These are phyloP conservation scores for Bubalus kerabau DNA, from an alignment of 2,113 vertebrate species.

Conservation along the genomic window DNA sequence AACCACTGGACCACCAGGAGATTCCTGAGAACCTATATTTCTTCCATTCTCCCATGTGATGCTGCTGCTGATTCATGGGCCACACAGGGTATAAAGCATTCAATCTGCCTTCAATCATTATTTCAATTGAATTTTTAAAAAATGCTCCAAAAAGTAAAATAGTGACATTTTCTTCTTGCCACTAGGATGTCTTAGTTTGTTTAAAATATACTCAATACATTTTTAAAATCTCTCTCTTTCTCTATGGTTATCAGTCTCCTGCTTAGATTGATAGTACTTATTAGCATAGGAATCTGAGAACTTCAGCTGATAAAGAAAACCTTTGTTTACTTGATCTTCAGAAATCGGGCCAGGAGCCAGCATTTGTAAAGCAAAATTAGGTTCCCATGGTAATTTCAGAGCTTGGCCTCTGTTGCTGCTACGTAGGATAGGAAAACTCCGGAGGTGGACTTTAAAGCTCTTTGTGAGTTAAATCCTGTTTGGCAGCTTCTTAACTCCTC, in stretches of 20 bases:
- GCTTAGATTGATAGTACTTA: not conserved
- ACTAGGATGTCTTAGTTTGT: not conserved
- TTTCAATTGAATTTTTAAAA: not conserved
- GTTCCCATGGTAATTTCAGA: constrained; percentile 25
- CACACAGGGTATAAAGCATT: rapidly evolving
- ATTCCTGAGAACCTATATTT: not conserved
- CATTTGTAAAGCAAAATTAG: not conserved
- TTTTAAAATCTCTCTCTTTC: not conserved
- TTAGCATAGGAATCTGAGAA: not conserved
- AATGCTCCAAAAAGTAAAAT: not conserved
- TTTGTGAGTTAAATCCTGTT: not conserved
- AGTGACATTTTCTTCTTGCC: not conserved
- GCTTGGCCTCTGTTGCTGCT: not conserved
- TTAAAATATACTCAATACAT: not conserved
- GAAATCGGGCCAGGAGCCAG: not conserved
- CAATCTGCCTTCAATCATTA: not conserved
- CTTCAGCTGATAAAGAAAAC: not conserved
- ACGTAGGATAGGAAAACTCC: not conserved
- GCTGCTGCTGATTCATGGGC: not conserved
- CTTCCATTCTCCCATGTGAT: not conserved
- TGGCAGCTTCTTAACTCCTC: not conserved
- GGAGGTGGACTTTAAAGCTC: not conserved
- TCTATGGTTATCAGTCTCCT: not conserved
- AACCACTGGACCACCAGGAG: not conserved
- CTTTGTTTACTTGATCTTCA: constrained; percentile 10